phyloP scores from a whole-genome alignment of 2,113 vertebrate species.

The Herpetotheres cachinnans region DNA sequence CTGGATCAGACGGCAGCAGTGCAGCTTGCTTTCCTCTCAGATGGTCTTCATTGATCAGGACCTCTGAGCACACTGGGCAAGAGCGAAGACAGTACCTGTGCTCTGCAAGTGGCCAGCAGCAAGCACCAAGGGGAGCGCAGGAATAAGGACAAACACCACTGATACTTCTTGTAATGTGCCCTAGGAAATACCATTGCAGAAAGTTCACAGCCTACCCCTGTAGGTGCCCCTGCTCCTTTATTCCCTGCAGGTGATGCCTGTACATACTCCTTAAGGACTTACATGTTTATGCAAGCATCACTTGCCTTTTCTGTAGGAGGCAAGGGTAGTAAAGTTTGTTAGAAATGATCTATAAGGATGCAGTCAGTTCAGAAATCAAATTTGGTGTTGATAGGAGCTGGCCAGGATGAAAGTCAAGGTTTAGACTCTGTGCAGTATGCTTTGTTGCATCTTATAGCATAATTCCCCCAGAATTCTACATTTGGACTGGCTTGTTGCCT shows the following conservation, averaged over 20 bases:
- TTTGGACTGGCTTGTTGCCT: background rate
- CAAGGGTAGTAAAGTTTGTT: background rate
- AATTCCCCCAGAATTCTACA: background rate
- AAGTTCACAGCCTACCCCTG: background rate
- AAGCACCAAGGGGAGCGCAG: background rate
- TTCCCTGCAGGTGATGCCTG: background rate
- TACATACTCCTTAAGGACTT: background rate
- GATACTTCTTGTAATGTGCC: background rate
- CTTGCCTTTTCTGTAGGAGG: background rate
- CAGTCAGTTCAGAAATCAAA: background rate
- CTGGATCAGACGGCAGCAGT: background rate
- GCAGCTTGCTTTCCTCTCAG: background rate
- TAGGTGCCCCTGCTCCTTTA: background rate
- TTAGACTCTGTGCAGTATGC: background rate
- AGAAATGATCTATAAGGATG: background rate
- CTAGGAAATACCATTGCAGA: background rate
- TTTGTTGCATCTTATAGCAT: background rate
- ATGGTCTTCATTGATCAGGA: background rate
- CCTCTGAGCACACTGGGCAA: background rate
- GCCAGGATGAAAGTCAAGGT: background rate
- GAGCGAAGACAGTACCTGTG: background rate
- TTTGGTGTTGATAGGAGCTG: background rate
- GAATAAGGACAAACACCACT: background rate
- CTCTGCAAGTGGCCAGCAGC: background rate
- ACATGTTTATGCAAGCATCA: background rate